phyloP scores from a whole-genome alignment of 2,797 vertebrate genomes.

The Chelon auratus region DNA sequence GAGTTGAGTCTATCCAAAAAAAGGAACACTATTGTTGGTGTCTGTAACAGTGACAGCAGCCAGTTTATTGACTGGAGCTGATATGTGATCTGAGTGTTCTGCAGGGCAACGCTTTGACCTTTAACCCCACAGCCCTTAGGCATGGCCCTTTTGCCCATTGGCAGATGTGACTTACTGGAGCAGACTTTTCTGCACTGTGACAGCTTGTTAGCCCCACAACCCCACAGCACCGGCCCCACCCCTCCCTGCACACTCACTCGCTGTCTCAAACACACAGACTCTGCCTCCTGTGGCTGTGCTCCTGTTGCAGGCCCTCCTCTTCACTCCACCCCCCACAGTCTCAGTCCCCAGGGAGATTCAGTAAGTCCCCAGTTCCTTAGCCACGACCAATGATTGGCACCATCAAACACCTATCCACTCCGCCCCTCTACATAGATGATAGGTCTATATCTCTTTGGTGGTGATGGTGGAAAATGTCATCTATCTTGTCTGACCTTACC shows the following conservation, averaged over 20 bases:
- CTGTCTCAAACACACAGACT: conserved; percentile 35
- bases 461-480: conserved; percentile 78
- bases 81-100: conserved; percentile 79
- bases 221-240: background rate
- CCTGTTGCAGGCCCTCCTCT: conserved; percentile 56
- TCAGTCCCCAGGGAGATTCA: conserved; percentile 85
- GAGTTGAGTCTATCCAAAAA: conserved; percentile 52
- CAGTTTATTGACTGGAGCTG: conserved; percentile 78
- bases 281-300: conserved; percentile 44
- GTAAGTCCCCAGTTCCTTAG: conserved; percentile 84
- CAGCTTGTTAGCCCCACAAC: conserved; percentile 72
- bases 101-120: conserved; percentile 72
- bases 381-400: conserved; percentile 83
- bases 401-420: conserved; percentile 80
- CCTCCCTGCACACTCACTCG: conserved; percentile 7
- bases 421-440: conserved; percentile 72
- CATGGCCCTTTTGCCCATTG: conserved; percentile 68
- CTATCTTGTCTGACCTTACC: conserved; percentile 53
- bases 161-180: conserved; percentile 83
- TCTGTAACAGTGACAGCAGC: conserved; percentile 76
- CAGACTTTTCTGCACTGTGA: conserved; percentile 78
- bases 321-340: conserved; percentile 54
- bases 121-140: conserved; percentile 78
- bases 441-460: conserved; percentile 73
- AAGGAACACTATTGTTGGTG: conserved; percentile 60